Base-by-base conservation (phyloP, 2,888 invertebrate genomes). In the Nomada goodeniana region DNA sequence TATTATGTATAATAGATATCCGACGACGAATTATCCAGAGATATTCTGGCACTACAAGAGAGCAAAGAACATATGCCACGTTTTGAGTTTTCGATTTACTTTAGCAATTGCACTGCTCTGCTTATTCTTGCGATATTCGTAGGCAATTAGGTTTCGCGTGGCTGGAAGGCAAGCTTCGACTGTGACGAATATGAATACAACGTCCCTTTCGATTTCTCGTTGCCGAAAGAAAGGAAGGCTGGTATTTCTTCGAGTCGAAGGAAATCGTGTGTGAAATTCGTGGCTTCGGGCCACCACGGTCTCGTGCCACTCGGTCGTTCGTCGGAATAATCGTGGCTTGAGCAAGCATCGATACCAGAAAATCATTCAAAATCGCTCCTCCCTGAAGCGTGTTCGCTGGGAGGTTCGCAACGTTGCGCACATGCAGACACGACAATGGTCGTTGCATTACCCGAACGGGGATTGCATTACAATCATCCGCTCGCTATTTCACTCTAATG, bases 181-280 rank as follows among this genome's bases (percentile, higher is more conserved):
- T 63, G 53, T 72, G 59, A 70, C 72, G 55, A 64, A 64, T 73
- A 55, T 42, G 50, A 71, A 53, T 63, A 53, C 36, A 36, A 36
- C 23, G n/a, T 42, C 42, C 18, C 64, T 57, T 64, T 73, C 64
- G 44, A 36, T 57, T 47, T 29, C 44, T 57, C 64, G 55, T 36
- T 3, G 63, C 2, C n/a, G 53, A 63, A 63, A 63, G 53, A 44
- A 72, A n/a, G 0, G n/a, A n/a, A 4, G n/a, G 18, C 50, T 23
- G 57, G 55, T 20, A 20, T 63, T 57, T 67, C 60, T 63, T 26
- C 44, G 67, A 55, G n/a, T 61, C 61, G 44, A n/a, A 57, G 77
- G 71, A 77, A 67, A 80, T 80, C 67, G 77, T 72, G 67, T 72
- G 65, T 71, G 69, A 82, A 76, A 82, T 73, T 68, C 72, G 65